These are phyloP conservation scores for Arbacia lixula DNA, from an alignment of 53 echinoderm and acorn worm species.

Conservation along the genomic window DNA sequence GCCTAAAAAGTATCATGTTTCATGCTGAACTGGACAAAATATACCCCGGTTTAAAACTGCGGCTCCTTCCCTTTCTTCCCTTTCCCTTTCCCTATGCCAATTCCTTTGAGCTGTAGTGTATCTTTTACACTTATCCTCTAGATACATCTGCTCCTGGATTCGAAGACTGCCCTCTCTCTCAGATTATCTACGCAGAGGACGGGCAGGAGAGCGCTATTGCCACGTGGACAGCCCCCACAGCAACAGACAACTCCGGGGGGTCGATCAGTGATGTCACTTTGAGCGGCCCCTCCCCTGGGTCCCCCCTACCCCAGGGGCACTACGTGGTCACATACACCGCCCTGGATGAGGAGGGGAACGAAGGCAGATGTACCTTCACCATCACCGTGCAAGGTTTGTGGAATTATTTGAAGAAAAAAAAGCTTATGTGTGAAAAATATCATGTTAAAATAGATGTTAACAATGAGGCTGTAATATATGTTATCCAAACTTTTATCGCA, in stretches of 20 bases:
- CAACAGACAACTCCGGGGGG: slow-evolving; percentile 50
- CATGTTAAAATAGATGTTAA: no score
- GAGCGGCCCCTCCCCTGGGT: slow-evolving; percentile 36
- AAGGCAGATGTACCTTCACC: slow-evolving; percentile 23
- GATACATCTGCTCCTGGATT: slow-evolving; percentile 56
- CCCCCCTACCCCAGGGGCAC: slow-evolving; percentile 39
- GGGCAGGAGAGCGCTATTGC: slow-evolving; percentile 49
- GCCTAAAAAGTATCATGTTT: no score
- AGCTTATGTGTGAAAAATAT: no score
- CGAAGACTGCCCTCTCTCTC: slow-evolving; percentile 50
- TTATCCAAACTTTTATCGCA: no score
- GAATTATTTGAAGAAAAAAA: background rate
- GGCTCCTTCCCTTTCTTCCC: no score
- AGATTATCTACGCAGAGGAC: slow-evolving; percentile 58
- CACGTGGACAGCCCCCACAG: slow-evolving; percentile 46
- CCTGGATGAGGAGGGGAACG: slow-evolving; percentile 25
- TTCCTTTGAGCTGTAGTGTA: no score
- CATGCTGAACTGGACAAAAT: no score
- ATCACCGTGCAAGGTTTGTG: slow-evolving; percentile 36
- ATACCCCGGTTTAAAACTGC: no score
- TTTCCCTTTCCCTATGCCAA: no score
- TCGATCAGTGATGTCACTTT: slow-evolving; percentile 14
- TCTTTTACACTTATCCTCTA: background rate
- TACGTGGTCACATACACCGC: slow-evolving; percentile 48
- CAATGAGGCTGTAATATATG: no score